phyloP scores from a whole-genome alignment of 2,797 vertebrate genomes.

The Buphagus erythrorhynchus region DNA sequence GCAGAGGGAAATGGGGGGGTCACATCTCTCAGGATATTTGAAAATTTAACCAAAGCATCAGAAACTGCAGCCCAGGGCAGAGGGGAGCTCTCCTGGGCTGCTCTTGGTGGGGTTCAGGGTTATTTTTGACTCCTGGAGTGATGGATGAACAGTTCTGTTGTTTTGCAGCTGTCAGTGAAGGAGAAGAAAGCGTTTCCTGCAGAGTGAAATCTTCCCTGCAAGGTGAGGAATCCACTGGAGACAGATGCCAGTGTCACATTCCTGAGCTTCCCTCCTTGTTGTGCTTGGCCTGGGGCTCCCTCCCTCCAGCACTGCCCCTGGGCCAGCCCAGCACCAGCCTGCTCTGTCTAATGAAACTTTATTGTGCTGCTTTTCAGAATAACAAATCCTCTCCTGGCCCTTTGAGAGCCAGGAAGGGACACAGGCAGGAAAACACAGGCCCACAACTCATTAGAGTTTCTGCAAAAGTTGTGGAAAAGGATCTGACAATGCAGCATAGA shows the following conservation, averaged over 20 bases:
- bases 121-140: neutral
- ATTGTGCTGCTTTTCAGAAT: constrained; percentile 44
- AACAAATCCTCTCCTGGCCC: constrained; percentile 49
- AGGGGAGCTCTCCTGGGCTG: neutral
- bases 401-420: constrained; percentile 62
- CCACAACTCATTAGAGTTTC: neutral
- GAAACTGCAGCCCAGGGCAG: neutral
- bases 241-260: constrained; percentile 28
- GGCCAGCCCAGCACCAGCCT: constrained; percentile 47
- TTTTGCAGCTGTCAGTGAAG: neutral
- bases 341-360: neutral
- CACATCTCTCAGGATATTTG: neutral
- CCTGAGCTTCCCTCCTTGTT: constrained; percentile 39
- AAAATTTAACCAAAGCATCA: neutral
- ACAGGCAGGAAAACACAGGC: constrained; percentile 72
- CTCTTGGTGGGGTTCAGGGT: neutral
- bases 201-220: neutral
- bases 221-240: neutral
- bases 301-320: neutral
- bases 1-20: neutral
- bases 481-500: constrained; percentile 44
- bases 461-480: neutral
- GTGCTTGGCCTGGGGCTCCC: constrained; percentile 41
- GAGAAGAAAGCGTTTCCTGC: neutral
- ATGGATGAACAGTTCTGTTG: neutral